Evolutionary conservation across 64 coral and sea anemone species (phyloP).

Genomic region (Montipora cactus): DNA sequence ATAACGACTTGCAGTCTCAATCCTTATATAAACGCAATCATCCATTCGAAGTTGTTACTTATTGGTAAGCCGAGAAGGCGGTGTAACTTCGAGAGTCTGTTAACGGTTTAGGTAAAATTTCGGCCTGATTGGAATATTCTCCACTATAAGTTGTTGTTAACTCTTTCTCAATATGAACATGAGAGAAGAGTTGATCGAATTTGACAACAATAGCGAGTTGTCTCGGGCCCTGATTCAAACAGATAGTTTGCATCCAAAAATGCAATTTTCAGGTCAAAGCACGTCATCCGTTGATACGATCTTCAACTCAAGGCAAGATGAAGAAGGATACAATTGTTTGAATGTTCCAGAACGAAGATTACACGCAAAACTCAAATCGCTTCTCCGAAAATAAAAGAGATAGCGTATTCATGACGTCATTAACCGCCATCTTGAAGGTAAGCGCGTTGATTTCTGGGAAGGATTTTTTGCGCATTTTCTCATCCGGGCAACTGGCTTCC

Average conservation of each 20-base stretch:
- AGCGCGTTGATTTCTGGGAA: constrained; percentile 39
- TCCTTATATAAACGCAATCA: not conserved
- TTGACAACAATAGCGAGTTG: not conserved
- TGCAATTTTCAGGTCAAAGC: not conserved
- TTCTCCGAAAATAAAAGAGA: not conserved
- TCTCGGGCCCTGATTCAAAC: not conserved
- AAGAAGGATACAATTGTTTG: not conserved
- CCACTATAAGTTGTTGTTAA: not conserved
- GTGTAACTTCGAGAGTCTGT: not conserved
- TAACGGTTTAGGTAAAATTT: not conserved
- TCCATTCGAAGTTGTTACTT: not conserved
- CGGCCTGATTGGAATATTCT: not conserved
- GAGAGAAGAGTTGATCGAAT: not conserved
- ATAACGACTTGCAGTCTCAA: not conserved
- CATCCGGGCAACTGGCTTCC: constrained; percentile 89
- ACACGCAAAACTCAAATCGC: constrained; percentile 12
- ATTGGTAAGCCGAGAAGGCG: not conserved
- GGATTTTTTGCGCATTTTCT: constrained; percentile 53
- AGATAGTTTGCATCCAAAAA: not conserved
- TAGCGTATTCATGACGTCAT: constrained; percentile 47
- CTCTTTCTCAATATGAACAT: not conserved
- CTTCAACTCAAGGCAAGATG: not conserved
- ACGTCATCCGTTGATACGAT: not conserved
- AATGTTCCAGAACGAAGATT: constrained; percentile 1
- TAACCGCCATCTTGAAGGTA: constrained; percentile 56